Evolutionary conservation across 2,113 vertebrate species (phyloP).

Genomic region (Aleadryas rufinucha): DNA sequence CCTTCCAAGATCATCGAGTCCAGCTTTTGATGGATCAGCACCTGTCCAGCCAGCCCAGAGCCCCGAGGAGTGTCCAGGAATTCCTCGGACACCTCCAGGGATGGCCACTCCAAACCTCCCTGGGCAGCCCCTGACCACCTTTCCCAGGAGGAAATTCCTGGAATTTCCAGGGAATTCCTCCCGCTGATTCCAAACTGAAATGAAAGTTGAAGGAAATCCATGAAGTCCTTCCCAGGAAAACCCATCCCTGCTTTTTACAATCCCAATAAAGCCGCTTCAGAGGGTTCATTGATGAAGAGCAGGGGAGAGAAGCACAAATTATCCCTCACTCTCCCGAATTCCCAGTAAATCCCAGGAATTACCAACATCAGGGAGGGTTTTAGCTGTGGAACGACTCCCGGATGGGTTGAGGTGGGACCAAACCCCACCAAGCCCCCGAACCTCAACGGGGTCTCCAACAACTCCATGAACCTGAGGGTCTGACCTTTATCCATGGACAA

Average conservation of each 20-base stretch:
- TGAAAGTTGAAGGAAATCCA: neutral
- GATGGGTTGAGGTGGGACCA: no score
- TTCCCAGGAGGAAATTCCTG: neutral
- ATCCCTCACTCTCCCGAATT: neutral
- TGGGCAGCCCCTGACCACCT: neutral
- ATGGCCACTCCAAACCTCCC: neutral
- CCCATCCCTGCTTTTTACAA: rapidly evolving
- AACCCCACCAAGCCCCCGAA: neutral
- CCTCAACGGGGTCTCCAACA: rapidly evolving
- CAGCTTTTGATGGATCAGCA: neutral
- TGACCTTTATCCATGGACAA: neutral
- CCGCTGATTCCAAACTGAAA: neutral
- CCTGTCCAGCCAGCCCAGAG: neutral
- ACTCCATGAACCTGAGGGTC: rapidly evolving
- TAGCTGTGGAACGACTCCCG: no score
- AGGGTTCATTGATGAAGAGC: neutral
- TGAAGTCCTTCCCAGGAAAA: neutral
- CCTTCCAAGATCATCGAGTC: rapidly evolving
- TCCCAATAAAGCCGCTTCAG: neutral
- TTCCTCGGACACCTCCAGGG: neutral
- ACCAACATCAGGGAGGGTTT: rapidly evolving
- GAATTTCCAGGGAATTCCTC: neutral
- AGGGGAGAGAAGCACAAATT: neutral
- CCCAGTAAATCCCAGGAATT: neutral
- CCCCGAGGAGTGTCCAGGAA: neutral